A percentile compares a stretch with the other conserved stretches of the same genome.
Evolutionary conservation across 30 jellyfish, hydroid and myxozoan genomes (phyloP).

Genomic region (Rhopilema esculentum): DNA sequence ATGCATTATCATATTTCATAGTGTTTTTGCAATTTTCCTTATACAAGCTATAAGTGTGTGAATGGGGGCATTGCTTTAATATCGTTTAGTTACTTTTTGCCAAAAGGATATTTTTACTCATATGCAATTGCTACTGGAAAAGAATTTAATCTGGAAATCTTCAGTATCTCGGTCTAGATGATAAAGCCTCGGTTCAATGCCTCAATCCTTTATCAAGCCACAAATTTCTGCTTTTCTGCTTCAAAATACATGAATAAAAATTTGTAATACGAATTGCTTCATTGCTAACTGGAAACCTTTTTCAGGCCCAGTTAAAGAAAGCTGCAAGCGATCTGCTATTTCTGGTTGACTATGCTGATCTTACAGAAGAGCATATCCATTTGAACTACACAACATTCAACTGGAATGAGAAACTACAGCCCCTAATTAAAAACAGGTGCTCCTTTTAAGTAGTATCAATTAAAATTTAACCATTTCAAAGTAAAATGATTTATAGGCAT

Average conservation of each 20-base stretch:
- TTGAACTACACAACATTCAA: constrained; percentile 59
- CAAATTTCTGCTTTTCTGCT: no score
- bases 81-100: not conserved
- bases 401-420: constrained; percentile 79
- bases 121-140: no score
- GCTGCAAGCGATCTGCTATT: constrained; percentile 64
- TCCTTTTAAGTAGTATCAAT: not conserved
- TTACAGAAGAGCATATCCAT: constrained; percentile 59
- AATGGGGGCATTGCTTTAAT: no score
- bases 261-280: no score
- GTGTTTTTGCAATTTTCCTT: no score
- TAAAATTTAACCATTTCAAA: not conserved
- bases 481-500: not conserved
- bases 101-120: not conserved
- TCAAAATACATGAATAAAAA: no score
- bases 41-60: no score
- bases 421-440: constrained; percentile 65
- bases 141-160: no score
- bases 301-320: constrained; percentile 50
- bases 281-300: not conserved
- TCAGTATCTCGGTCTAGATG: no score
- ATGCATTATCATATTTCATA: no score
- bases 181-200: no score
- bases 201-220: no score
- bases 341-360: constrained; percentile 65